Evolutionary conservation across 2,888 invertebrate genomes (phyloP), one percentile per base, ranked within the genome.

Genomic region (Asteroscopus sphinx): DNA sequence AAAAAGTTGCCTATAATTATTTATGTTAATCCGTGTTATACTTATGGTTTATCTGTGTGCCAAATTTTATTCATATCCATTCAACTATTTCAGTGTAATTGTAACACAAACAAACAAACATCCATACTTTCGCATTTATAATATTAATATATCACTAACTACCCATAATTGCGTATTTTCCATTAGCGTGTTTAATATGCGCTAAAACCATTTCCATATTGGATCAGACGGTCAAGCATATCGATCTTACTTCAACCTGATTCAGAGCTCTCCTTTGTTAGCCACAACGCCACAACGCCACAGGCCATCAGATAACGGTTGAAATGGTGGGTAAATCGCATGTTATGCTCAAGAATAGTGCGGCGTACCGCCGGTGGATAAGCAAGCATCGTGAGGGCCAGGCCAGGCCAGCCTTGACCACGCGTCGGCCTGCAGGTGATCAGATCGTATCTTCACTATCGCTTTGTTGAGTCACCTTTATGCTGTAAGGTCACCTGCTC

Each of bases 221-320:
- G 65, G 51, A 74, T 73, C 72, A 70, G 74, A 73, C 70, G 80
- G 81, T 68, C 68, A 71, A 73, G 76, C 71, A 56, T 87, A 91
- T 92, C 89, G 90, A 92, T 89, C 87, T 85, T 72, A 67, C 78
- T 80, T 73, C 72, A 83, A 73, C 66, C 78, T 86, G 85, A 85
- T 84, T 87, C 85, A 83, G 79, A 82, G 83, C 74, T 83, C 87
- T 82, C n/a, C n/a, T 89, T 91, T 89, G 90, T 88, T 86, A 80
- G 79, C n/a, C n/a, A n/a, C n/a, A n/a, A n/a, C n/a, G n/a, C n/a
- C n/a, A n/a, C 79, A 78, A 73, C 79, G 79, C 81, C 73, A 68
- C 76, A 87, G 88, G 89, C 85, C 86, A 92, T 92, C 92, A 86
- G 93, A 93, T 93, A 92, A 91, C 85, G 82, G 49, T 79, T 73